A percentile compares a stretch with the other conserved stretches of the same genome.
These are phyloP conservation scores for Andricus quercusramuli DNA, from an alignment of 2,888 invertebrate species.

Conservation along the genomic window DNA sequence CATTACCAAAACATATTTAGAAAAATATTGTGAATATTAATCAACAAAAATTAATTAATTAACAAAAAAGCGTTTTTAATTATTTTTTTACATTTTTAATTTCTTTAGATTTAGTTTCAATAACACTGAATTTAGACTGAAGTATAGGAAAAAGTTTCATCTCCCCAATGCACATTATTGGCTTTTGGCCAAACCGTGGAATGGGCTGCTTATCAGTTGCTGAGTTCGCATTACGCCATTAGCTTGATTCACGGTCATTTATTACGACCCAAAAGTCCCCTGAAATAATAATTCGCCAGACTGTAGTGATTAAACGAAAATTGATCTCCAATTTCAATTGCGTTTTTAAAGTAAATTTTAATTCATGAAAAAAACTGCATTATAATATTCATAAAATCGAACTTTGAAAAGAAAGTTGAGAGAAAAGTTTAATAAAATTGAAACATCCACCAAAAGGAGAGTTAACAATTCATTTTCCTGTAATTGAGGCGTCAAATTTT, in stretches of 20 bases:
- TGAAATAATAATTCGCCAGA: constrained; percentile 32
- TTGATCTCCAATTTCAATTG: neutral
- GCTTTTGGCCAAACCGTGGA: constrained; percentile 71
- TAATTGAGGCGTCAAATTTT: no score
- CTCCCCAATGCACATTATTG: constrained; percentile 60
- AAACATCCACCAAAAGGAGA: no score
- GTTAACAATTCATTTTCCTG: no score
- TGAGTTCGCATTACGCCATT: constrained; percentile 68
- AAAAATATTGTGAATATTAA: no score
- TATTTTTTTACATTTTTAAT: no score
- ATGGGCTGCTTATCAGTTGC: constrained; percentile 72
- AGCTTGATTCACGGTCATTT: constrained; percentile 13
- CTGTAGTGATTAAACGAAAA: neutral
- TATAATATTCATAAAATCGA: no score
- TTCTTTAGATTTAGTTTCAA: neutral
- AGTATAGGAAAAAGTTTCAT: constrained; percentile 43
- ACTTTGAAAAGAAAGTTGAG: no score
- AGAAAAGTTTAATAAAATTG: no score
- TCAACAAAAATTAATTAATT: no score
- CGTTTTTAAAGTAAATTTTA: no score
- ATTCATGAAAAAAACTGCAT: no score
- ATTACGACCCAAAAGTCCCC: constrained; percentile 12
- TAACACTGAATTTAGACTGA: neutral
- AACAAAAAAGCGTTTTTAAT: neutral
- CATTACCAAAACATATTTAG: no score